Evolutionary conservation across 2,888 invertebrate genomes (phyloP).

Genomic region (Crossocerus cetratus): DNA sequence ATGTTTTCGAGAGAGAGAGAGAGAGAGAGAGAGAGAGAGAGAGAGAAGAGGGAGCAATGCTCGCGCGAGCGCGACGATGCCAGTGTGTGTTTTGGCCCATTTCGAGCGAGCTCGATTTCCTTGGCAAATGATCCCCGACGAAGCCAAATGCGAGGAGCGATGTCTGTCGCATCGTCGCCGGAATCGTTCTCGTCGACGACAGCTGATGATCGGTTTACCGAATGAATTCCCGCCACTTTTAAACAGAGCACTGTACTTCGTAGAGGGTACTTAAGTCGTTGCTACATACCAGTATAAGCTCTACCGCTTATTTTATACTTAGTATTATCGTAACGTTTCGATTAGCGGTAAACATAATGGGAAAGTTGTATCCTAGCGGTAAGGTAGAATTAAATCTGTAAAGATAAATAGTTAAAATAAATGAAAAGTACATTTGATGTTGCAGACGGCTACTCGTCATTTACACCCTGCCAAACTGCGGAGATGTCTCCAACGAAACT

Average conservation of each 20-base stretch:
- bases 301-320: conserved; percentile 77
- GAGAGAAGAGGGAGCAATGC: conserved; percentile 38
- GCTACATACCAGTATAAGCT: conserved; percentile 75
- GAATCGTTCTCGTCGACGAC: conserved; percentile 41
- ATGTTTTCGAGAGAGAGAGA: neutral
- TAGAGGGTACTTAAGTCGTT: conserved; percentile 73
- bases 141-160: conserved; percentile 34
- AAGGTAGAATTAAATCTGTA: conserved; percentile 76
- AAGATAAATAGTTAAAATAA: conserved; percentile 75
- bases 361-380: conserved; percentile 75
- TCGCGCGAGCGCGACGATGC: conserved; percentile 35
- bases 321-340: conserved; percentile 72
- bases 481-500: too few relatives aligned
- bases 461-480: conserved; percentile 16
- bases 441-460: conserved; percentile 49
- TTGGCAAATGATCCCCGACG: conserved; percentile 44
- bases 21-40: too few relatives aligned
- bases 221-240: conserved; percentile 64
- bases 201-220: conserved; percentile 36
- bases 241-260: conserved; percentile 62
- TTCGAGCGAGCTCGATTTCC: conserved; percentile 47
- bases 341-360: conserved; percentile 73
- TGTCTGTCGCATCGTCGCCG: conserved; percentile 24
- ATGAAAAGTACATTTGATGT: conserved; percentile 75
- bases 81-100: conserved; percentile 32